A percentile compares a stretch with the other conserved stretches of the same genome.
These are phyloP conservation scores for Arion vulgaris DNA, from an alignment of 1,140 invertebrate species.

Conservation along the genomic window DNA sequence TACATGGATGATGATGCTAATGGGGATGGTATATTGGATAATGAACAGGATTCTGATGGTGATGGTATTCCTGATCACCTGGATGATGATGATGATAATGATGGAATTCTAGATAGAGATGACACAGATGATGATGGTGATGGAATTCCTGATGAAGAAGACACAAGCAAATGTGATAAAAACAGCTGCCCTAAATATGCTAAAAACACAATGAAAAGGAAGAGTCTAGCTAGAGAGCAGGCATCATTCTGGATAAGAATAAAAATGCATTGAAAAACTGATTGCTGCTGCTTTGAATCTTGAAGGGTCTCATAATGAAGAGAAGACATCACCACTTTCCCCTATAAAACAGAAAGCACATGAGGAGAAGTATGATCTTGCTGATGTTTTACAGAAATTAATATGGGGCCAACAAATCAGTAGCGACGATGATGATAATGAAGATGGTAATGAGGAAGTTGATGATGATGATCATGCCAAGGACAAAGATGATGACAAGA, in stretches of 20 bases:
- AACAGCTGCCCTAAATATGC: slow-evolving; percentile 46
- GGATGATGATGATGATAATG: slow-evolving; percentile 24
- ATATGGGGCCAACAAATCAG: slow-evolving; percentile 34
- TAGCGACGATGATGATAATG: slow-evolving; percentile 36
- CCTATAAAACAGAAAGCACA: slow-evolving; percentile 44
- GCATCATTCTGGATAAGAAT: slow-evolving; percentile 37
- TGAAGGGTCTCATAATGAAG: slow-evolving; percentile 25
- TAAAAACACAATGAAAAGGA: slow-evolving; percentile 50
- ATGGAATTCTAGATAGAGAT: slow-evolving; percentile 33
- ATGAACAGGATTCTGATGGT: slow-evolving; percentile 56
- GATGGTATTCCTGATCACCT: slow-evolving; percentile 36
- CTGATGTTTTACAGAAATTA: slow-evolving; percentile 39
- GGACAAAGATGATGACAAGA: slow-evolving; percentile 41
- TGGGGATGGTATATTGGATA: slow-evolving; percentile 41
- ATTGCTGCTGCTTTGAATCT: slow-evolving; percentile 39
- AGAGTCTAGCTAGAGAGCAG: slow-evolving; percentile 39
- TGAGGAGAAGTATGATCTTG: slow-evolving; percentile 45
- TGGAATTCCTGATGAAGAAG: slow-evolving; percentile 66
- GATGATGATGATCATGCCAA: slow-evolving; percentile 40
- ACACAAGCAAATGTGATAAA: slow-evolving; percentile 53
- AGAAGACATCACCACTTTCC: not conserved
- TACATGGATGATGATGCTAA: slow-evolving; percentile 40
- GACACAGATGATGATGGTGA: slow-evolving; percentile 53
- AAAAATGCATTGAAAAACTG: slow-evolving; percentile 39
- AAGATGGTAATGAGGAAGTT: slow-evolving; percentile 32